Evolutionary conservation across 1,140 invertebrate genomes (phyloP).

Genomic region (Lepidostoma basale): DNA sequence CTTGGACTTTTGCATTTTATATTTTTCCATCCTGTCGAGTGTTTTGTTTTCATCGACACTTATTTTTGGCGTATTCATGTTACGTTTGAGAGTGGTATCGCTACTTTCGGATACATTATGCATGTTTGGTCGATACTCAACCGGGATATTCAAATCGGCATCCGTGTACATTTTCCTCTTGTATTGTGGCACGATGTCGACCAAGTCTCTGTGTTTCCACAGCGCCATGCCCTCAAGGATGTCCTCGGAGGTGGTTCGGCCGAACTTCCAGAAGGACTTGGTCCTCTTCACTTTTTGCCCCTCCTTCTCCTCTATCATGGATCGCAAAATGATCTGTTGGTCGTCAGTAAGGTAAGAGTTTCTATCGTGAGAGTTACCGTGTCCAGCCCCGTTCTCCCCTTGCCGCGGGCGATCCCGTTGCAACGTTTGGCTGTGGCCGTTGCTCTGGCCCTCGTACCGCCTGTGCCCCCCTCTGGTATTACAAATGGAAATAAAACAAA

Average conservation of each 20-base stretch:
- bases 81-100: constrained; percentile 18
- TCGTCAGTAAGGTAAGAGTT: constrained; percentile 61
- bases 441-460: constrained; percentile 33
- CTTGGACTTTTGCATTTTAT: constrained; percentile 57
- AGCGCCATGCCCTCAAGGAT: constrained; percentile 83
- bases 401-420: constrained; percentile 40
- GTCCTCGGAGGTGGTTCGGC: constrained; percentile 69
- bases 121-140: constrained; percentile 50
- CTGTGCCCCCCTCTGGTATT: constrained; percentile 38
- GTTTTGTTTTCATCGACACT: constrained; percentile 56
- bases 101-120: constrained; percentile 48
- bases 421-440: constrained; percentile 41
- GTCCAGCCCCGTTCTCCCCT: constrained; percentile 32
- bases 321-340: constrained; percentile 58
- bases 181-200: constrained; percentile 67
- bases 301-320: constrained; percentile 60
- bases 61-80: constrained; percentile 47
- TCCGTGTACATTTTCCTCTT: constrained; percentile 60
- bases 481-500: constrained; percentile 41
- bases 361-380: constrained; percentile 38
- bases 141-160: constrained; percentile 54
- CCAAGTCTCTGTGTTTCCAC: constrained; percentile 83
- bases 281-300: constrained; percentile 74
- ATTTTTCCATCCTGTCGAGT: constrained; percentile 55
- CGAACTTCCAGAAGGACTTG: constrained; percentile 85